Evolutionary conservation across 2,113 vertebrate species (phyloP).

Genomic region (Tympanuchus pallidicinctus): DNA sequence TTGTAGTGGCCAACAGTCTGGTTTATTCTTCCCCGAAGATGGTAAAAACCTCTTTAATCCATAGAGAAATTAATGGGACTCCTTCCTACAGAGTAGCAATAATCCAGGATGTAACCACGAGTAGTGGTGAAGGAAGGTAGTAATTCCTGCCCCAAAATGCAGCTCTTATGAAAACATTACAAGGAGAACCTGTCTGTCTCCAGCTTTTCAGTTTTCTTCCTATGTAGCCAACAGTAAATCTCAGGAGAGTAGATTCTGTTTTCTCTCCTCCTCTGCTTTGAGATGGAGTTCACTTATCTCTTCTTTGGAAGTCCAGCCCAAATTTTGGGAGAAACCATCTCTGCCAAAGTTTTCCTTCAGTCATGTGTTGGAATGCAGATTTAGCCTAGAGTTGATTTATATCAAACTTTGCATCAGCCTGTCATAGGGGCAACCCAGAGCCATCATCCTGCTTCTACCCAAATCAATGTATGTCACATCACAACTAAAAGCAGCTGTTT

Average conservation of each 20-base stretch:
- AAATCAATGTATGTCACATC: accelerated
- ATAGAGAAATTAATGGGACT: background rate
- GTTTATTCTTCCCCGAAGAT: background rate
- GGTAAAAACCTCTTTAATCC: background rate
- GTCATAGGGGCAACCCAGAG: background rate
- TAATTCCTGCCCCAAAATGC: accelerated
- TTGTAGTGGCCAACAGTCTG: background rate
- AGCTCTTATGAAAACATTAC: background rate
- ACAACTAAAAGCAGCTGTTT: background rate
- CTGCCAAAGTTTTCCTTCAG: background rate
- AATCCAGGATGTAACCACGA: background rate
- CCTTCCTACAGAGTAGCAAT: background rate
- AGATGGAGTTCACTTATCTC: background rate
- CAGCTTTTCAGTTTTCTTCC: background rate
- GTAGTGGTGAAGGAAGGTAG: background rate
- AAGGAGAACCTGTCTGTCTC: background rate
- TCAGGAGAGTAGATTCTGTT: background rate
- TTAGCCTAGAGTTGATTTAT: background rate
- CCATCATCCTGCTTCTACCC: background rate
- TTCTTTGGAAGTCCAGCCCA: background rate
- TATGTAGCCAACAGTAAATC: background rate
- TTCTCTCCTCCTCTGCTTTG: background rate
- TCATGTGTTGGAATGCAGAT: too few relatives aligned
- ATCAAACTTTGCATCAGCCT: background rate
- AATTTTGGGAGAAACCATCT: background rate